These are phyloP conservation scores for Cristatella mucedo DNA, from an alignment of 2,888 invertebrate species.

Conservation along the genomic window DNA sequence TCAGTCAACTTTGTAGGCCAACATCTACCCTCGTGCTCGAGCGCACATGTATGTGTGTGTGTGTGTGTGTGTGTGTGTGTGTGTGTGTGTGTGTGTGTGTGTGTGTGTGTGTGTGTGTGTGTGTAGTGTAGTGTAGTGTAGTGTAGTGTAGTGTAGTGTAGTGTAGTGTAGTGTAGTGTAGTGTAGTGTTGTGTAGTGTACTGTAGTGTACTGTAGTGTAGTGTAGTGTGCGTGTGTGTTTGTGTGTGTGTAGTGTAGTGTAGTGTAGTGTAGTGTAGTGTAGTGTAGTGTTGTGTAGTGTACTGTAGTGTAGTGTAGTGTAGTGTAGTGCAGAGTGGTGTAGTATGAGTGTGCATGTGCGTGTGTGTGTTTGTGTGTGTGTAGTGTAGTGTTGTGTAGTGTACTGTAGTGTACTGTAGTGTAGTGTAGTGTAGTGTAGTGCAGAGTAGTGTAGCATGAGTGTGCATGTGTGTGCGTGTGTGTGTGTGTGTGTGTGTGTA, in stretches of 20 bases:
- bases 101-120: too few relatives aligned
- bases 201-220: slow-evolving; percentile 2
- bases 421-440: slow-evolving; percentile 2
- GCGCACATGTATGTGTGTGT: too few relatives aligned
- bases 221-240: too few relatives aligned
- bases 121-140: too few relatives aligned
- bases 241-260: too few relatives aligned
- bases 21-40: too few relatives aligned
- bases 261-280: slow-evolving; percentile 5
- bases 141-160: too few relatives aligned
- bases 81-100: too few relatives aligned
- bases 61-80: too few relatives aligned
- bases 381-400: background rate
- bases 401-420: slow-evolving; percentile 3
- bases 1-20: too few relatives aligned
- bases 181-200: slow-evolving; percentile 4
- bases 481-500: background rate
- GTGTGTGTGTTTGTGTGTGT: background rate
- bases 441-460: slow-evolving; percentile 1
- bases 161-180: background rate
- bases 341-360: background rate
- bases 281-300: slow-evolving; percentile 2
- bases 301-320: slow-evolving; percentile 5
- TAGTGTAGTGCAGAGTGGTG: slow-evolving; percentile 5
- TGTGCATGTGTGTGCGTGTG: background rate